phyloP scores from a whole-genome alignment of 1,140 invertebrate genomes.

The Hypsibius dujardini region DNA sequence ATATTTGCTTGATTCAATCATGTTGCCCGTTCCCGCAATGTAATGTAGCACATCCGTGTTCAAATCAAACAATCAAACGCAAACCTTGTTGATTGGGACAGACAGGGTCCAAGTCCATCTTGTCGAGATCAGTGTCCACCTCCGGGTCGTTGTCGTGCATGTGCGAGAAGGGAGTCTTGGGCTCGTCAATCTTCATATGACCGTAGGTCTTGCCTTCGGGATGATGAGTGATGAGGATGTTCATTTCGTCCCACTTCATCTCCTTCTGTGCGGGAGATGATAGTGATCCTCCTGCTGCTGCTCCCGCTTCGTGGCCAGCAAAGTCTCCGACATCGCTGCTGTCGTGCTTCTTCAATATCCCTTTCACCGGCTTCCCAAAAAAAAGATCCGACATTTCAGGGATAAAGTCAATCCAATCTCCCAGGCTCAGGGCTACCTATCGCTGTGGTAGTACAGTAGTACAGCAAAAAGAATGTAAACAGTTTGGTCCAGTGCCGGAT shows the following conservation, averaged over 20 bases:
- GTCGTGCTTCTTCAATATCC: slow-evolving; percentile 73
- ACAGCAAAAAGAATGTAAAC: too few relatives aligned
- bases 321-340: slow-evolving; percentile 48
- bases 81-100: slow-evolving; percentile 33
- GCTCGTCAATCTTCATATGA: slow-evolving; percentile 97
- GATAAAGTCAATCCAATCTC: too few relatives aligned
- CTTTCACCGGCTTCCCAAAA: slow-evolving; percentile 59
- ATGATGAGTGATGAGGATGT: slow-evolving; percentile 92
- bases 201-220: slow-evolving; percentile 96
- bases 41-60: too few relatives aligned
- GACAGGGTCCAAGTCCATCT: slow-evolving; percentile 25
- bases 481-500: too few relatives aligned
- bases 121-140: slow-evolving; percentile 39
- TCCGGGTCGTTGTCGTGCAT: slow-evolving; percentile 38
- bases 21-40: too few relatives aligned
- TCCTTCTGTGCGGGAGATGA: slow-evolving; percentile 26
- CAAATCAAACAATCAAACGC: too few relatives aligned
- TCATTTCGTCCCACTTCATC: slow-evolving; percentile 97
- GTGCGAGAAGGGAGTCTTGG: slow-evolving; percentile 83
- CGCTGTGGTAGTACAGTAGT: too few relatives aligned
- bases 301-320: slow-evolving; percentile 41
- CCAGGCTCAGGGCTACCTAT: too few relatives aligned
- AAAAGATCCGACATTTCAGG: slow-evolving; percentile 37
- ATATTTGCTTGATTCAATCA: too few relatives aligned
- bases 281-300: slow-evolving; percentile 27